A percentile compares a stretch with the other conserved stretches of the same genome.
These are phyloP conservation scores for Agriopis marginaria DNA, from an alignment of 2,888 invertebrate genomes.

Conservation along the genomic window DNA sequence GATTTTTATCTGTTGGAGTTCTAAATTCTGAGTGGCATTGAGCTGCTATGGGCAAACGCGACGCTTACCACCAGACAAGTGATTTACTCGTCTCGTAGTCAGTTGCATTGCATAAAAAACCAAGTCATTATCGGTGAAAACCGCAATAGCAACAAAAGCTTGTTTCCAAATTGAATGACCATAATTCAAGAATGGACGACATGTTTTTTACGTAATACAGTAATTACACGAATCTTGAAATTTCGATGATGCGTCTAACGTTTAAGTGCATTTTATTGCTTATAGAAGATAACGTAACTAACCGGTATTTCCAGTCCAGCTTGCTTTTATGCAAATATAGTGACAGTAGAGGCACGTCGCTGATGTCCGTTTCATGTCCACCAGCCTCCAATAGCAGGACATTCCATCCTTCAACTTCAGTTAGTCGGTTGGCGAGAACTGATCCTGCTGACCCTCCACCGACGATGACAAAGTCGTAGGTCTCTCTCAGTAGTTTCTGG, in stretches of 20 bases:
- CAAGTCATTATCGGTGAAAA: no score
- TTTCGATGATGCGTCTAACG: conserved; percentile 6
- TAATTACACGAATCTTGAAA: conserved; percentile 32
- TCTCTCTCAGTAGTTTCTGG: conserved; percentile 87
- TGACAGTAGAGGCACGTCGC: conserved; percentile 95
- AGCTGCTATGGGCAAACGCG: no score
- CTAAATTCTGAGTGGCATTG: no score
- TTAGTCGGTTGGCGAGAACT: conserved; percentile 92
- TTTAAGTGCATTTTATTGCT: not conserved
- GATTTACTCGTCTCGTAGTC: no score
- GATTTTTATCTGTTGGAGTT: no score
- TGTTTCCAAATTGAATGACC: conserved; percentile 14
- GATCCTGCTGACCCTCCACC: conserved; percentile 95
- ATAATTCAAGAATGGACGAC: conserved; percentile 1
- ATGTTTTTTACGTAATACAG: conserved; percentile 23
- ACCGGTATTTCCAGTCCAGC: conserved; percentile 96
- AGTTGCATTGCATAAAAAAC: no score
- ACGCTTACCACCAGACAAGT: no score
- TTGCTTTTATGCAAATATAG: conserved; percentile 95
- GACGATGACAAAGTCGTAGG: conserved; percentile 94
- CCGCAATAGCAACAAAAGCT: conserved; percentile 7
- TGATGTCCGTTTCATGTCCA: conserved; percentile 94
- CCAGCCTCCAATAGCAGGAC: conserved; percentile 94
- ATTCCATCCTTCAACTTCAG: conserved; percentile 92
- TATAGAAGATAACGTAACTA: conserved; percentile 42